Conservation (phyloP, 2,888 invertebrate genomes). For the Hyles lineata region DNA sequence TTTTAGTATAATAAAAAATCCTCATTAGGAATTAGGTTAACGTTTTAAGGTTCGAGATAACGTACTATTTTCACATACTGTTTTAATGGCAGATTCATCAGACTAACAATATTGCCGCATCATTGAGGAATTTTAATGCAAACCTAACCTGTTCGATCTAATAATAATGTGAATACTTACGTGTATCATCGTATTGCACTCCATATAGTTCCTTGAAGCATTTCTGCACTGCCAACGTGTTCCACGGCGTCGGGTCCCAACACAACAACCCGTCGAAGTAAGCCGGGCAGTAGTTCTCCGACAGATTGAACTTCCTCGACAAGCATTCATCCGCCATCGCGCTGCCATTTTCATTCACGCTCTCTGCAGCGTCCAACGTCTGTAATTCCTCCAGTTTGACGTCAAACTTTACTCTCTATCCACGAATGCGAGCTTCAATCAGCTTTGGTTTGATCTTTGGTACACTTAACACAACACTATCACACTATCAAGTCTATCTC, state of each 20-base stretch:
- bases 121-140: constrained; percentile 6
- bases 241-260: constrained; percentile 92
- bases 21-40: background rate
- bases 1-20: background rate
- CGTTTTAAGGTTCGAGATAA: background rate
- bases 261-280: constrained; percentile 92
- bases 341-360: constrained; percentile 70
- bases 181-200: constrained; percentile 91
- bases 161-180: constrained; percentile 86
- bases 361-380: constrained; percentile 68
- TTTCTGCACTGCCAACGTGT: constrained; percentile 88
- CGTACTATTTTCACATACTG: background rate
- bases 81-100: background rate
- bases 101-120: background rate
- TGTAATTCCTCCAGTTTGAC: constrained; percentile 82
- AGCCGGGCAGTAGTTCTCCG: constrained; percentile 84
- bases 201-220: constrained; percentile 93
- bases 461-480: constrained; percentile 51
- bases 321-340: constrained; percentile 68
- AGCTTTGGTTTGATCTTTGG: constrained; percentile 65
- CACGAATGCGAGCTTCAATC: constrained; percentile 51
- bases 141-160: background rate
- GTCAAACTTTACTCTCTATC: constrained; percentile 45
- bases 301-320: constrained; percentile 60
- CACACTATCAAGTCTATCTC: constrained; percentile 55